Percentiles rank a stretch among this genome's conserved stretches.
Conservation (phyloP, 2,113 vertebrate genomes). For the Hypomesus transpacificus region DNA sequence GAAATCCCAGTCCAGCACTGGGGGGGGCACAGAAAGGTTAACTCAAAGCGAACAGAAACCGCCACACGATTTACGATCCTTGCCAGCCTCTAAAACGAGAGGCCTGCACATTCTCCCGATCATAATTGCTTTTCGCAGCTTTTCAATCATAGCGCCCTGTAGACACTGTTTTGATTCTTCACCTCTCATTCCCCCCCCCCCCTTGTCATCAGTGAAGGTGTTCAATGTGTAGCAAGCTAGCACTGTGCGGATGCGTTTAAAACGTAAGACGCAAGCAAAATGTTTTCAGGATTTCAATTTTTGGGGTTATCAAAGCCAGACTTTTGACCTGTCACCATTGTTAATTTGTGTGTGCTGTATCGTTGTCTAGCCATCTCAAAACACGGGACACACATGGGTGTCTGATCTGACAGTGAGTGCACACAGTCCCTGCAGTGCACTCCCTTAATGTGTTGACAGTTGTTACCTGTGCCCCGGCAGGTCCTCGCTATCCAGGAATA, state of each 20-base stretch:
- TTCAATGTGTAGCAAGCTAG: constrained; percentile 36
- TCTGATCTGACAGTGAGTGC: constrained; percentile 47
- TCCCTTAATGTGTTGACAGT: constrained; percentile 68
- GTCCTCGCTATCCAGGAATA: constrained; percentile 72
- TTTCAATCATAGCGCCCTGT: constrained; percentile 66
- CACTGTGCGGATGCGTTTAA: constrained; percentile 20
- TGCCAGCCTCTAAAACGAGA: constrained; percentile 63
- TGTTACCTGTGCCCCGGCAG: constrained; percentile 66
- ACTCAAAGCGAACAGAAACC: constrained; percentile 63
- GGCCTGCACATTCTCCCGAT: constrained; percentile 72
- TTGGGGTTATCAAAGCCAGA: constrained; percentile 46
- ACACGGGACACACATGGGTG: constrained; percentile 52
- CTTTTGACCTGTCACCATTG: constrained; percentile 16
- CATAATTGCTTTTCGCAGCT: constrained; percentile 75
- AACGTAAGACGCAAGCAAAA: constrained; percentile 34
- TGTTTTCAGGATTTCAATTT: constrained; percentile 11
- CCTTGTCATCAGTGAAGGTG: constrained; percentile 29
- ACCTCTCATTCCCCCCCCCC: constrained; percentile 21
- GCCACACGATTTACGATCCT: constrained; percentile 69
- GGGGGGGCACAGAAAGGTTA: constrained; percentile 61
- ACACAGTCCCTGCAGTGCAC: constrained; percentile 7
- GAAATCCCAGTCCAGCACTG: constrained; percentile 41
- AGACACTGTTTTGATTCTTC: constrained; percentile 49
- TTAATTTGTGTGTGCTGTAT: constrained; percentile 13
- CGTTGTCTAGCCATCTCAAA: constrained; percentile 24